Percentiles rank a stretch among this genome's conserved stretches.
Evolutionary conservation across 2,797 vertebrate genomes (phyloP).

Genomic region (Bradypus variegatus): DNA sequence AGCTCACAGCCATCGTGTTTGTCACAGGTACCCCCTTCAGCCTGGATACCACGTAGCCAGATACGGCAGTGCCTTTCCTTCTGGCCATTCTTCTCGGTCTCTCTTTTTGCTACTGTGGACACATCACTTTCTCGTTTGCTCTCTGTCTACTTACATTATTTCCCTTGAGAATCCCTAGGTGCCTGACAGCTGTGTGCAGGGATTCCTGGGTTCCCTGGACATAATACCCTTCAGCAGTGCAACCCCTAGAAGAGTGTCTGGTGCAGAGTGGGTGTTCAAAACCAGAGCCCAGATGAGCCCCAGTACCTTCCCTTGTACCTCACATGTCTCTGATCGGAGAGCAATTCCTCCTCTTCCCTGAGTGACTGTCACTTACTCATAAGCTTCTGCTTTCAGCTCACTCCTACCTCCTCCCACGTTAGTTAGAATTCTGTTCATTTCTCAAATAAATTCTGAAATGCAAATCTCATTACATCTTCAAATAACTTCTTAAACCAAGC

Average conservation of each 20-base stretch:
- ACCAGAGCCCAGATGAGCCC: neutral
- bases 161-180: neutral
- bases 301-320: neutral
- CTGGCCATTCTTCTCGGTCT: neutral
- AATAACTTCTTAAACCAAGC: neutral
- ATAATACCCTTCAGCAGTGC: neutral
- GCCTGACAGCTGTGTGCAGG: neutral
- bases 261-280: too few species aligned
- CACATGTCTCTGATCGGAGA: neutral
- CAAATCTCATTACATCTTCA: neutral
- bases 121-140: neutral
- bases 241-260: neutral
- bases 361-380: neutral
- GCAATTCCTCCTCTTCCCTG: neutral
- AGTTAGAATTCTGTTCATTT: neutral
- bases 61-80: neutral
- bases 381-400: neutral
- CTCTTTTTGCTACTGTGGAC: neutral
- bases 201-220: neutral
- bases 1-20: neutral
- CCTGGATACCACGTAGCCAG: neutral
- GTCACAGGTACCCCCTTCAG: neutral
- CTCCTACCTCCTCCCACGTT: neutral
- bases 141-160: too few species aligned
- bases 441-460: neutral